phyloP scores from a whole-genome alignment of 2,797 vertebrate genomes.

The Hoplostethus atlanticus region DNA sequence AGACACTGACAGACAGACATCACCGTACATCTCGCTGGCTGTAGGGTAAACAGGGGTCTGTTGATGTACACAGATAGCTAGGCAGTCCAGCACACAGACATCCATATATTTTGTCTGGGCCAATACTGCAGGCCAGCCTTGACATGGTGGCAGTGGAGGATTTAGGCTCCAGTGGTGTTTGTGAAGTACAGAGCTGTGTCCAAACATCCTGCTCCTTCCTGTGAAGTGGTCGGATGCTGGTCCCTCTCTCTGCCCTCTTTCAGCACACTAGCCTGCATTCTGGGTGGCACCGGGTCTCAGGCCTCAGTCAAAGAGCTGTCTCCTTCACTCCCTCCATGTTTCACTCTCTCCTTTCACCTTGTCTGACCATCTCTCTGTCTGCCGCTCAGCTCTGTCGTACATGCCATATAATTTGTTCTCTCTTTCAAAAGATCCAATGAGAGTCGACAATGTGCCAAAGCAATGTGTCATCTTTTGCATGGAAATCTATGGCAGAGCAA shows the following conservation, averaged over 20 bases:
- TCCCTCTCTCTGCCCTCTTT: constrained; percentile 68
- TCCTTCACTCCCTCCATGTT: constrained; percentile 37
- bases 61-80: constrained; percentile 70
- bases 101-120: constrained; percentile 78
- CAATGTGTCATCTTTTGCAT: constrained; percentile 61
- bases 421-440: constrained; percentile 40
- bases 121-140: constrained; percentile 68
- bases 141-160: constrained; percentile 74
- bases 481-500: constrained; percentile 47
- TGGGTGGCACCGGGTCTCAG: constrained; percentile 80
- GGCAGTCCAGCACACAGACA: constrained; percentile 66
- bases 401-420: constrained; percentile 37
- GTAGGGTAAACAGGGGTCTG: constrained; percentile 71
- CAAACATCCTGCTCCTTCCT: constrained; percentile 80
- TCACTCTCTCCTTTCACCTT: constrained; percentile 50
- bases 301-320: constrained; percentile 64
- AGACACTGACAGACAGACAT: constrained; percentile 77
- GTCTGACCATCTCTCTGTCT: constrained; percentile 47
- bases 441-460: constrained; percentile 50
- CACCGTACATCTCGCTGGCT: constrained; percentile 56
- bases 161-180: constrained; percentile 82
- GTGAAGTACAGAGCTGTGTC: constrained; percentile 79
- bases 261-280: constrained; percentile 67
- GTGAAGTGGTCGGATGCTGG: constrained; percentile 83
- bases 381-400: constrained; percentile 27